Evolutionary conservation across 2,113 vertebrate genomes (phyloP).

Genomic region (Oxyruncus cristatus): DNA sequence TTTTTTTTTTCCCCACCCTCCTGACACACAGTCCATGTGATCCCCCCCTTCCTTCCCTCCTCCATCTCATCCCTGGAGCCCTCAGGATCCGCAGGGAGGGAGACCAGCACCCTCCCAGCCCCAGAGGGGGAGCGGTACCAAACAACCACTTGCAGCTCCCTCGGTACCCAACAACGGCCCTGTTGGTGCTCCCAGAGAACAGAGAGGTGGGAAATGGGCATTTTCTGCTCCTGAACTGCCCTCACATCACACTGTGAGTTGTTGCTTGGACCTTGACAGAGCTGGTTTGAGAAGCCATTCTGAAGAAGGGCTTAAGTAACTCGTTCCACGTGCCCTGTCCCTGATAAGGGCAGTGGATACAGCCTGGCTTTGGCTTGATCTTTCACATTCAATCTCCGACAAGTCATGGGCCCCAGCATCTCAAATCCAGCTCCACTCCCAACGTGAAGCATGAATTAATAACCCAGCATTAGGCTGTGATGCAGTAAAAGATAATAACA

Average conservation of each 20-base stretch:
- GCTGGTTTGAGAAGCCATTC: neutral
- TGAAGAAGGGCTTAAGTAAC: neutral
- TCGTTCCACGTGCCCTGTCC: accelerated
- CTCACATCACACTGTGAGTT: neutral
- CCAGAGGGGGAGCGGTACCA: neutral
- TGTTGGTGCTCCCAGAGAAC: neutral
- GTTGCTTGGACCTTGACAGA: neutral
- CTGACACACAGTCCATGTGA: neutral
- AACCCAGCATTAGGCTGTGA: neutral
- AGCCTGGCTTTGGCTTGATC: no score
- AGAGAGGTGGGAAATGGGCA: neutral
- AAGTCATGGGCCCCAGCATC: neutral
- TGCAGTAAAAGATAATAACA: neutral
- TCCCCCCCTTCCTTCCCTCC: neutral
- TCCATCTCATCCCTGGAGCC: neutral
- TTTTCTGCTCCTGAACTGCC: neutral
- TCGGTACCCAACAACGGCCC: neutral
- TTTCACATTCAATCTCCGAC: neutral
- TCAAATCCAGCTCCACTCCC: neutral
- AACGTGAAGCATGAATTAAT: neutral
- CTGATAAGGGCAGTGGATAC: accelerated
- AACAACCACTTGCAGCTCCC: neutral
- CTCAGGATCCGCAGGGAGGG: neutral
- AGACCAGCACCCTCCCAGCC: neutral
- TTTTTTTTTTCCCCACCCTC: neutral